Evolutionary conservation across 2,113 vertebrate species (phyloP).

Genomic region (Mesitornis unicolor): DNA sequence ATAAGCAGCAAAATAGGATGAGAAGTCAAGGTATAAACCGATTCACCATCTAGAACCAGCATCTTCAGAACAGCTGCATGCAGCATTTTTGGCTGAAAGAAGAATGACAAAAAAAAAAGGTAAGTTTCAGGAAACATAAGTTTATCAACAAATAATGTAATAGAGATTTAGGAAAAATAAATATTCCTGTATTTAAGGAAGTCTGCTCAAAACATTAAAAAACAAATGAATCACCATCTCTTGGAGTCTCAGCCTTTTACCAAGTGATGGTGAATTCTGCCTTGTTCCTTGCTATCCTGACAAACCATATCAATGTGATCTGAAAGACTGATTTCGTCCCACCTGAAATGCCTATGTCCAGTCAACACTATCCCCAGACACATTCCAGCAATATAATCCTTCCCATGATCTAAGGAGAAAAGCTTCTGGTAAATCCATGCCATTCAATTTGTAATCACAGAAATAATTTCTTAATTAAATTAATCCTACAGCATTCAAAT

Average conservation of each 20-base stretch:
- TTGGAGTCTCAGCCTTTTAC: neutral
- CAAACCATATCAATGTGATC: neutral
- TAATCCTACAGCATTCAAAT: neutral
- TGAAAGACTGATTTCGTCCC: neutral
- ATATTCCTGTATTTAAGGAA: neutral
- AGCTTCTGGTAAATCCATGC: neutral
- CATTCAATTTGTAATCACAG: neutral
- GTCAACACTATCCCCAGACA: neutral
- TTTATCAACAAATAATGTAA: neutral
- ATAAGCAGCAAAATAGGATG: slow-evolving; percentile 87
- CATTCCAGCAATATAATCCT: neutral
- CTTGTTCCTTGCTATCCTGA: neutral
- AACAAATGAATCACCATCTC: accelerated
- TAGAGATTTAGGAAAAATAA: neutral
- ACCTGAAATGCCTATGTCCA: neutral
- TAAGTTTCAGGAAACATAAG: neutral
- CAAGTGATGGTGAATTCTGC: neutral
- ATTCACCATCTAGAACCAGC: slow-evolving; percentile 90
- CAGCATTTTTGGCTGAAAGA: slow-evolving; percentile 69
- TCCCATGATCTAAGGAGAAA: neutral
- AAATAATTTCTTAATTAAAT: neutral
- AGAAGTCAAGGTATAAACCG: slow-evolving; percentile 85
- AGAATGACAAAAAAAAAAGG: neutral
- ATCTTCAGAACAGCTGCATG: slow-evolving; percentile 69
- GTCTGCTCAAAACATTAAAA: neutral